Conservation (phyloP, 2,113 vertebrate genomes). For the Spermophilus dauricus region DNA sequence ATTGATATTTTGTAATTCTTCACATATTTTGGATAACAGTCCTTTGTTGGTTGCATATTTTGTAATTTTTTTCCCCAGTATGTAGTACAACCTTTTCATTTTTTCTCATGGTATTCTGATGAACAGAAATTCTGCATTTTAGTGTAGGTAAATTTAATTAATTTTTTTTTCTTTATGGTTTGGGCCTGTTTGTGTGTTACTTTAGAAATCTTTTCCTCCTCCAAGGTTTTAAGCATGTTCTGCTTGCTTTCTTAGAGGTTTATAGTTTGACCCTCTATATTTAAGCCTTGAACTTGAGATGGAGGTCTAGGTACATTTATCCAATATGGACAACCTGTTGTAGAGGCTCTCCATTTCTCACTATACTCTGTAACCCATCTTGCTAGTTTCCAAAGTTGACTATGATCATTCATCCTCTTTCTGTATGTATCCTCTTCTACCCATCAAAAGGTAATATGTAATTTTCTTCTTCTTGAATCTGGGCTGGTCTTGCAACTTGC, state of each 20-base stretch:
- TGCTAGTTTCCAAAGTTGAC: background rate
- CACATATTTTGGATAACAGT: background rate
- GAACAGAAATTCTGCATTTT: background rate
- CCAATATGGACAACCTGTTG: background rate
- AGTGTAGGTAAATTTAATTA: background rate
- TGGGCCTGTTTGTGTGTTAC: background rate
- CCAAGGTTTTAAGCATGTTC: background rate
- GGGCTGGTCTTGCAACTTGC: background rate
- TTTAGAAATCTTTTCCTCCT: slow-evolving; percentile 17
- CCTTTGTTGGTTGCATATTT: background rate
- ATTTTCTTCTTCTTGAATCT: background rate
- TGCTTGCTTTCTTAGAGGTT: background rate
- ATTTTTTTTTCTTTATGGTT: background rate
- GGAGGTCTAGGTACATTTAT: background rate
- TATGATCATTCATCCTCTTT: background rate
- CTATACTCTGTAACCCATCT: background rate
- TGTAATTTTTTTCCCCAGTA: background rate
- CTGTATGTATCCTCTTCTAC: background rate
- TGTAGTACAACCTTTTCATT: background rate
- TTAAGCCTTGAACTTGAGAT: background rate
- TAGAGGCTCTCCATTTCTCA: background rate
- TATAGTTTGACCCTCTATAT: background rate
- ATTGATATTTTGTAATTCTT: slow-evolving; percentile 1
- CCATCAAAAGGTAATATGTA: background rate
- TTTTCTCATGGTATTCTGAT: background rate